These are phyloP conservation scores for Agrochola macilenta DNA, from an alignment of 2,888 invertebrate species.

Conservation along the genomic window DNA sequence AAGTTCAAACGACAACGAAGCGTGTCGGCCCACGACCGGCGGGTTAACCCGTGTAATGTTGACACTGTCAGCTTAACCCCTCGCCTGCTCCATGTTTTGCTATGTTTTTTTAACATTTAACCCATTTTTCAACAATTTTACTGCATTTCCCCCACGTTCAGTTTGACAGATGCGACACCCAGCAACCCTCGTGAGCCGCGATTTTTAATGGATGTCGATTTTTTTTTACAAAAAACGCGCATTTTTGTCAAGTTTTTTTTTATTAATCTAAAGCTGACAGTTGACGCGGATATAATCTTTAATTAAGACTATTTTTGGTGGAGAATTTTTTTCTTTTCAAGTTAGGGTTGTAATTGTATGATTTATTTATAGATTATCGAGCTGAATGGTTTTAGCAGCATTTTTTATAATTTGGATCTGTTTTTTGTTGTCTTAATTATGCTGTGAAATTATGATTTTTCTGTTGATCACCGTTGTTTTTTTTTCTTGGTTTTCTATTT, in stretches of 20 bases:
- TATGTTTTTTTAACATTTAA: constrained; percentile 85
- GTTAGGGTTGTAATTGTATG: constrained; percentile 78
- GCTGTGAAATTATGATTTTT: background rate
- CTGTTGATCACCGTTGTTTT: background rate
- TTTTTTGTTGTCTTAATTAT: constrained; percentile 28
- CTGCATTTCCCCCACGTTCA: constrained; percentile 79
- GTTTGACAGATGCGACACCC: constrained; percentile 86
- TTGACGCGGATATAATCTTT: constrained; percentile 90
- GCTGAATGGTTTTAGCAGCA: constrained; percentile 42
- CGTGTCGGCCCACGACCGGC: constrained; percentile 73
- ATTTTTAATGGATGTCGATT: constrained; percentile 88
- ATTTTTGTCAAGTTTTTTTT: constrained; percentile 81
- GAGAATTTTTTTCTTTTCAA: constrained; percentile 69
- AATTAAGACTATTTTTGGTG: constrained; percentile 88
- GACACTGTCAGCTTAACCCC: constrained; percentile 78
- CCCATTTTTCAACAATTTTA: constrained; percentile 89
- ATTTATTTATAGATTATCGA: constrained; percentile 81
- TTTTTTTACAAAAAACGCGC: constrained; percentile 78
- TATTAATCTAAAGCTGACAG: constrained; percentile 88
- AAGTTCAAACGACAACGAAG: constrained; percentile 68
- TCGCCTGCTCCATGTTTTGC: constrained; percentile 79
- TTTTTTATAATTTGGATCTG: constrained; percentile 9
- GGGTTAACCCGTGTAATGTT: constrained; percentile 80
- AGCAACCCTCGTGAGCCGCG: constrained; percentile 78
- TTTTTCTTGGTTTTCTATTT: background rate